These are phyloP conservation scores for Notarius quadriscutis DNA, from an alignment of 2,113 vertebrate species.

Conservation along the genomic window DNA sequence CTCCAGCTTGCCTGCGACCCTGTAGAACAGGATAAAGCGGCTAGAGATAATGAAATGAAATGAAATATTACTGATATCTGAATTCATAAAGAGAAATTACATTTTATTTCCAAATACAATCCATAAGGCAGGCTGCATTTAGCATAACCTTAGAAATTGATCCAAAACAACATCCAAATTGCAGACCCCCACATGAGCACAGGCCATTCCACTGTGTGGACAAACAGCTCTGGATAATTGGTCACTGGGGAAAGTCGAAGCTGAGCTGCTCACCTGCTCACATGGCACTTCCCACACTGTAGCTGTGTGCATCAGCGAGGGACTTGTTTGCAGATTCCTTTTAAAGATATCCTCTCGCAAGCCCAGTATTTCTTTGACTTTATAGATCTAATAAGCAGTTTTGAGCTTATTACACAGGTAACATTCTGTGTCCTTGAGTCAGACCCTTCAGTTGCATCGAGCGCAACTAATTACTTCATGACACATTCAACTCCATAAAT, in stretches of 20 bases:
- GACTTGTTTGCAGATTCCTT: not conserved
- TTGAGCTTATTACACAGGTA: slow-evolving; percentile 3
- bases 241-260: slow-evolving; percentile 38
- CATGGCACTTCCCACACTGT: slow-evolving; percentile 3
- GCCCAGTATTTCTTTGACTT: not conserved
- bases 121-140: not conserved
- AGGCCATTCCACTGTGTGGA: slow-evolving; percentile 36
- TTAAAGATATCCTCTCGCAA: not conserved
- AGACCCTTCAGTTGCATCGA: not conserved
- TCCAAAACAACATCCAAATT: slow-evolving; percentile 31
- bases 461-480: slow-evolving; percentile 16
- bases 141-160: not conserved
- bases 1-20: too few relatives aligned
- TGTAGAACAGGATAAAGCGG: too few relatives aligned
- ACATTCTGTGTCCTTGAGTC: slow-evolving; percentile 29
- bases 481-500: slow-evolving; percentile 6
- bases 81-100: not conserved
- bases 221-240: slow-evolving; percentile 48
- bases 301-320: slow-evolving; percentile 14
- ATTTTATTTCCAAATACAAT: not conserved
- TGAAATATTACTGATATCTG: too few relatives aligned
- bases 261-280: slow-evolving; percentile 26
- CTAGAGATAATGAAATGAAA: too few relatives aligned
- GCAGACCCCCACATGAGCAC: slow-evolving; percentile 29
- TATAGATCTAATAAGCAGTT: not conserved